phyloP scores from a whole-genome alignment of 2,888 invertebrate genomes.

The Bellardia bayeri region DNA sequence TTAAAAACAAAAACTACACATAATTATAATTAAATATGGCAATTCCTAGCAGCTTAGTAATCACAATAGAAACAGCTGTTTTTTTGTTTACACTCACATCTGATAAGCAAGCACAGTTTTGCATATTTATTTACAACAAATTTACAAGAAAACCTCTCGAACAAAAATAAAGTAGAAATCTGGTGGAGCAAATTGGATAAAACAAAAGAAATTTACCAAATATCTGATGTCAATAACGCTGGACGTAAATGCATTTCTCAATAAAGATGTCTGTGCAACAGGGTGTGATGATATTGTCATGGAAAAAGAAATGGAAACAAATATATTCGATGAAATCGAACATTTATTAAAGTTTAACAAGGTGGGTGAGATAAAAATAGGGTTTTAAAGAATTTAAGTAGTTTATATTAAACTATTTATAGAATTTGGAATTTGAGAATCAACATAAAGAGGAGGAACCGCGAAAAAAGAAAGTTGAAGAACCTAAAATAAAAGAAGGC shows the following conservation, averaged over 20 bases:
- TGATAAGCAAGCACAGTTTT: constrained; percentile 25
- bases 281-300: constrained; percentile 64
- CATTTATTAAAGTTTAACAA: constrained; percentile 73
- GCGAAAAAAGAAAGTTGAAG: constrained; percentile 49
- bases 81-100: constrained; percentile 49
- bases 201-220: neutral
- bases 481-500: constrained; percentile 14
- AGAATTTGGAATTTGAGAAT: constrained; percentile 63
- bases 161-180: constrained; percentile 3
- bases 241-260: constrained; percentile 73
- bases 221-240: constrained; percentile 72
- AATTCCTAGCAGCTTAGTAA: neutral
- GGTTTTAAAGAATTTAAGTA: neutral
- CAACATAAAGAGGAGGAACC: constrained; percentile 47
- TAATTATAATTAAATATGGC: neutral
- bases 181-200: neutral
- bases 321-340: constrained; percentile 75
- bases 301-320: constrained; percentile 72
- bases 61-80: constrained; percentile 11
- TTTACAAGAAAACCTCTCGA: neutral
- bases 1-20: too few relatives aligned
- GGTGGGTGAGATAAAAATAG: constrained; percentile 39
- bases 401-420: neutral
- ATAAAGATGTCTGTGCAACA: constrained; percentile 67
- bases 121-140: constrained; percentile 45